Conservation (phyloP, 2,797 vertebrate species). For the Chelon labrosus region DNA sequence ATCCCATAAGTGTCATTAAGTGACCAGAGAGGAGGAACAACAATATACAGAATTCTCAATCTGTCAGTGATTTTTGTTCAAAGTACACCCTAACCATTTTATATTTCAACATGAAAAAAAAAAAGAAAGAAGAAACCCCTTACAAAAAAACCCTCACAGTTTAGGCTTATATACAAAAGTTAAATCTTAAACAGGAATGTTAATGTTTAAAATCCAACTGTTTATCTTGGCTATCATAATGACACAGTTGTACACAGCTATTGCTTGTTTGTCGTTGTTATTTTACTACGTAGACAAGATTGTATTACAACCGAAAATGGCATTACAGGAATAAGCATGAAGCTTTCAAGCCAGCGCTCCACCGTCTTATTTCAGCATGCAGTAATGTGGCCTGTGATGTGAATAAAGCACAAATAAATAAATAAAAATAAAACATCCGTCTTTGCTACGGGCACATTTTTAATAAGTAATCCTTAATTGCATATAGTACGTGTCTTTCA, state of each 20-base stretch:
- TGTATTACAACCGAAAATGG: conserved; percentile 1
- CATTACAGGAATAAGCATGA: not conserved
- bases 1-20: not conserved
- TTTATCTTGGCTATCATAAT: not conserved
- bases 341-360: not conserved
- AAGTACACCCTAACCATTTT: too few relatives aligned
- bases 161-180: too few relatives aligned
- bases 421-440: conserved; percentile 41
- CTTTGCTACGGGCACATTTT: conserved; percentile 59
- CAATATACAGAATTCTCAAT: not conserved
- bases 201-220: conserved; percentile 1
- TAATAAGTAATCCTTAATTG: conserved; percentile 73
- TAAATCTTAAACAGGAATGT: too few relatives aligned
- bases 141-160: too few relatives aligned
- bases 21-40: not conserved
- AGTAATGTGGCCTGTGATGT: conserved; percentile 1
- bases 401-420: conserved; percentile 24
- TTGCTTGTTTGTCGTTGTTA: not conserved
- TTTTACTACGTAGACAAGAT: not conserved
- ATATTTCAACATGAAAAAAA: too few relatives aligned
- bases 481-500: conserved; percentile 58
- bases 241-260: not conserved
- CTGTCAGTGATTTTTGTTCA: too few relatives aligned
- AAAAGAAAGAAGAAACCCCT: too few relatives aligned
- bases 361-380: not conserved